Evolutionary conservation across 37 sponge, comb jelly and placozoan species (phyloP), one percentile per base, ranked within the genome.

Genomic region (Oscarella lobularis): DNA sequence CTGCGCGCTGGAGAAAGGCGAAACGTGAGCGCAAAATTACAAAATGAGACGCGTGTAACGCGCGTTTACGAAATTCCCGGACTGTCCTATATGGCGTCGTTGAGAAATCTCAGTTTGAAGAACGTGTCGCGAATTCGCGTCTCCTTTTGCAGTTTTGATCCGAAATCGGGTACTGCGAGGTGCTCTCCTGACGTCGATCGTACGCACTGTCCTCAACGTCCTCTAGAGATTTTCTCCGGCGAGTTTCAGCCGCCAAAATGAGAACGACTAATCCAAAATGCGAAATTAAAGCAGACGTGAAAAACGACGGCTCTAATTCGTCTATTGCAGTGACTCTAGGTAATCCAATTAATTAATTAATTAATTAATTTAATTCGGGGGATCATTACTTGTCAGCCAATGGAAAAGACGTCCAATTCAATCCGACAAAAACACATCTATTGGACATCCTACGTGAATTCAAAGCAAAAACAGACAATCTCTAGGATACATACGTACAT

Each of bases 201-300:
- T n/a, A n/a, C n/a, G n/a, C n/a, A n/a, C n/a, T n/a, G n/a, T n/a
- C n/a, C n/a, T n/a, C n/a, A n/a, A n/a, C 60, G 9, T 48, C 9
- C 20, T 69, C 2, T 38, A 86, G 86, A 41, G 86, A 86, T 30
- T 68, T 88, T 5, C 32, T 81, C 33, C 33, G 82, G 35, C 67
- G 89, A 69, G 79, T 88, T 6, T 73, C 75, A 2, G 39, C 76
- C 31, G 9, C 41, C 2, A 84, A 54, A 55, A 33, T 89, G 67
- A 41, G 60, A 37, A 73, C 75, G 65, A 81, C 80, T 32, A 89
- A 89, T 75, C 79, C 86, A 2, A 89, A 89, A 37, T 89, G 89
- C 66, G 32, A 72, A 27, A 37, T 89, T 20, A 67, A 34, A 0
- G 6, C 73, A 30, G 68, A 72, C 6, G 39, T 89, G 29, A 66